Evolutionary conservation across 2,888 invertebrate genomes (phyloP).

Genomic region (Antheraea assamensis): DNA sequence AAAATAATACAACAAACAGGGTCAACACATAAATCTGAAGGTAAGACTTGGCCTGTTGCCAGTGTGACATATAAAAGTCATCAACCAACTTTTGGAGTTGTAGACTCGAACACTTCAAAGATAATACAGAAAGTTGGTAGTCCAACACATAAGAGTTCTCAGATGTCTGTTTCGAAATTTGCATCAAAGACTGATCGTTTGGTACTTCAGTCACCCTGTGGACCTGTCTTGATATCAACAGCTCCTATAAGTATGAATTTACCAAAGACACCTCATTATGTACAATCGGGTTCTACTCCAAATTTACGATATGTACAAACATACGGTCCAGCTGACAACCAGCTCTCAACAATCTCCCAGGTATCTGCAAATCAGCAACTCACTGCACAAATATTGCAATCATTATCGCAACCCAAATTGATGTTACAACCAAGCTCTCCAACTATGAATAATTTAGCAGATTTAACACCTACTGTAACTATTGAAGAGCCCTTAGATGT

Average conservation of each 20-base stretch:
- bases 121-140: slow-evolving; percentile 76
- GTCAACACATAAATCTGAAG: slow-evolving; percentile 64
- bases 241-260: slow-evolving; percentile 65
- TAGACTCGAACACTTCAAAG: slow-evolving; percentile 67
- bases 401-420: slow-evolving; percentile 74
- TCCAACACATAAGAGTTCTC: slow-evolving; percentile 65
- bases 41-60: slow-evolving; percentile 70
- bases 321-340: slow-evolving; percentile 63
- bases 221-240: slow-evolving; percentile 71
- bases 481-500: slow-evolving; percentile 56
- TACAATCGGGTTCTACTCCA: slow-evolving; percentile 72
- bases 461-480: slow-evolving; percentile 39
- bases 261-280: slow-evolving; percentile 77
- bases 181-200: slow-evolving; percentile 68
- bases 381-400: slow-evolving; percentile 84
- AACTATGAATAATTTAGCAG: slow-evolving; percentile 43
- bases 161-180: slow-evolving; percentile 59
- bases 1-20: slow-evolving; percentile 81
- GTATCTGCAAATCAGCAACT: slow-evolving; percentile 83
- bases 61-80: slow-evolving; percentile 69
- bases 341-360: slow-evolving; percentile 69
- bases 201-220: slow-evolving; percentile 73
- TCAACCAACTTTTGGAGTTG: slow-evolving; percentile 58
- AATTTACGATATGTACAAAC: slow-evolving; percentile 74
- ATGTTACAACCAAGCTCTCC: slow-evolving; percentile 59